Base-by-base conservation (phyloP, 2,113 vertebrate genomes). In the Dipodomys spectabilis region DNA sequence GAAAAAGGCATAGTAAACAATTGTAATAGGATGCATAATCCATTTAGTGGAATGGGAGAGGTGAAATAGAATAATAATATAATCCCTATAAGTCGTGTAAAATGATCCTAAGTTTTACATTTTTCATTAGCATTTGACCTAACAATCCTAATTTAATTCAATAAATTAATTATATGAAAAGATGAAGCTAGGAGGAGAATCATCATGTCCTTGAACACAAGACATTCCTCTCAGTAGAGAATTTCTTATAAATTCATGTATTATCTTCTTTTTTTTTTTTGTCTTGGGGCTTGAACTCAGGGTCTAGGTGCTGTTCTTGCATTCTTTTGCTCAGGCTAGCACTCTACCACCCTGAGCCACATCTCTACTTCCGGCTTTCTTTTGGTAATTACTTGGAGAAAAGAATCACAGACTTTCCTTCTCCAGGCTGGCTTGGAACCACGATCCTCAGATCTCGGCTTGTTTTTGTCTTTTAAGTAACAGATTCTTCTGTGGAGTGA, bases 101-200 rank as follows among this genome's bases (percentile, higher is more conserved):
- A 6, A 64, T 75, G 68, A 57, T 39, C 22, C 20, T 49, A 86
- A 27, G 9, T 16, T 84, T 57, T 57, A 13, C 16, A 57, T 57
- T 57, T 57, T 57, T 57, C 53, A 15, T 57, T 57, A 57, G 53
- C 53, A 57, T 93, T 91, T 88, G 25, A 82, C 32, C 6, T 67
- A 49, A 22, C 65, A 77, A 32, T 77, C 71, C 11, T 91, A 84
- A 84, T 79, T 80, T 53, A 87, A 69, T 25, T 13, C 44, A 82
- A 30, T 35, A 49, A 49, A 88, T 27, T 30, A 87, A 85, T 71
- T 81, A 11, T 77, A 91, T 57, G 13, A 88, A 93, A 88, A 74
- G 35, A 68, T 35, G 6, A 27, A 82, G 23, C 35, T 62, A 11
- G 30, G 6, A 86, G 13, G 9, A 86, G 19, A 3, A 60, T 53